A percentile compares a stretch with the other conserved stretches of the same genome.
These are phyloP conservation scores for Gymnodraco acuticeps DNA, from an alignment of 2,797 vertebrate genomes.

Conservation along the genomic window DNA sequence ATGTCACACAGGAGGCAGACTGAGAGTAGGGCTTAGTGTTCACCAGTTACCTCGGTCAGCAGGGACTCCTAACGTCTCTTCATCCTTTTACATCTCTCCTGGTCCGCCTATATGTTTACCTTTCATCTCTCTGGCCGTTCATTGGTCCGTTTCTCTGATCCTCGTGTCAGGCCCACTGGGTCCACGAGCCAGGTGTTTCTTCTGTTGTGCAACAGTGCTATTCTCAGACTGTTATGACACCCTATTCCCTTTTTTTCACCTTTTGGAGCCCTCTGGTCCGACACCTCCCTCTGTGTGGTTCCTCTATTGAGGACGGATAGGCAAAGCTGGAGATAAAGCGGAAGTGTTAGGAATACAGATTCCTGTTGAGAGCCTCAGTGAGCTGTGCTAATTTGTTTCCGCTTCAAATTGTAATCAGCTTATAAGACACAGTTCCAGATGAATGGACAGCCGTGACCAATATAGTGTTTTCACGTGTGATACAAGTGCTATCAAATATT, in stretches of 20 bases:
- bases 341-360: slow-evolving; percentile 18
- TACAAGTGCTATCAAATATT: not conserved
- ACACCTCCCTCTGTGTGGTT: slow-evolving; percentile 30
- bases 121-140: slow-evolving; percentile 6
- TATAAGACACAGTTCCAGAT: not conserved
- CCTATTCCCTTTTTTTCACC: slow-evolving; percentile 44
- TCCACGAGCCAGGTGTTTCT: slow-evolving; percentile 32
- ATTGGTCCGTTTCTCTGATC: slow-evolving; percentile 3
- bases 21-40: not conserved
- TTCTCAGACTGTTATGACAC: slow-evolving; percentile 61
- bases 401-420: not conserved
- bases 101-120: not conserved
- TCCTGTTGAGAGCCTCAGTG: slow-evolving; percentile 22
- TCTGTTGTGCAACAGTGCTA: slow-evolving; percentile 68
- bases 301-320: slow-evolving; percentile 29
- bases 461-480: not conserved
- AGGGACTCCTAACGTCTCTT: not conserved
- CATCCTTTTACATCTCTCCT: not conserved
- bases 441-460: not conserved
- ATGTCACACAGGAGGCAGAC: not conserved
- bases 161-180: slow-evolving; percentile 39
- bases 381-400: slow-evolving; percentile 13
- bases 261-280: slow-evolving; percentile 12
- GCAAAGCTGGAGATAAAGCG: slow-evolving; percentile 5
- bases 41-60: not conserved